phyloP scores from a whole-genome alignment of 2,888 invertebrate species.

The Apomyelois bistriatella region DNA sequence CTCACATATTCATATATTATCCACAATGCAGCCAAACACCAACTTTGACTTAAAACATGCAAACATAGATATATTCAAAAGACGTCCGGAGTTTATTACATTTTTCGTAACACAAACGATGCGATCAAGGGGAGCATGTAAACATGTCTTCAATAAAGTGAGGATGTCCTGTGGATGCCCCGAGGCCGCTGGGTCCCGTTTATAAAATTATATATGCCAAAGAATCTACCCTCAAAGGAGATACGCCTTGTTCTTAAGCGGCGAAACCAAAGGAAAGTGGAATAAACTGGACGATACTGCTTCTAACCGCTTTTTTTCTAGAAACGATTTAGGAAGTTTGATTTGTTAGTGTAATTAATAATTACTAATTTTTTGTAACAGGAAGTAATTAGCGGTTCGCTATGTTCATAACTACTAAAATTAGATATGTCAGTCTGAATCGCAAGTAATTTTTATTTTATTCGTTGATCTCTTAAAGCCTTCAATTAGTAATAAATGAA shows the following conservation, averaged over 20 bases:
- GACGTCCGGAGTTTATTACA: constrained; percentile 20
- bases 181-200: constrained; percentile 48
- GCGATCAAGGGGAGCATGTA: constrained; percentile 43
- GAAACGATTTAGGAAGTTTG: neutral
- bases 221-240: constrained; percentile 37
- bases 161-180: constrained; percentile 40
- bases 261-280: neutral
- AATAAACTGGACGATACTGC: neutral
- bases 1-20: no score
- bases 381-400: neutral
- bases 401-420: no score
- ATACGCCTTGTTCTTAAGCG: constrained; percentile 23
- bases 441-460: no score
- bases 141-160: constrained; percentile 57
- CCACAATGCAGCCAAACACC: no score
- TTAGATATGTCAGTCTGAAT: no score
- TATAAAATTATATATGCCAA: constrained; percentile 49
- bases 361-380: no score
- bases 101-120: constrained; percentile 36
- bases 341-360: neutral
- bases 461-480: no score
- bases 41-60: neutral
- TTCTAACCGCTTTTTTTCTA: neutral
- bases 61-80: neutral
- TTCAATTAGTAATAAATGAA: no score